Percentiles rank a stretch among this genome's conserved stretches.
Conservation (phyloP, 2,797 vertebrate genomes). For the Phrynocephalus vlangalii region DNA sequence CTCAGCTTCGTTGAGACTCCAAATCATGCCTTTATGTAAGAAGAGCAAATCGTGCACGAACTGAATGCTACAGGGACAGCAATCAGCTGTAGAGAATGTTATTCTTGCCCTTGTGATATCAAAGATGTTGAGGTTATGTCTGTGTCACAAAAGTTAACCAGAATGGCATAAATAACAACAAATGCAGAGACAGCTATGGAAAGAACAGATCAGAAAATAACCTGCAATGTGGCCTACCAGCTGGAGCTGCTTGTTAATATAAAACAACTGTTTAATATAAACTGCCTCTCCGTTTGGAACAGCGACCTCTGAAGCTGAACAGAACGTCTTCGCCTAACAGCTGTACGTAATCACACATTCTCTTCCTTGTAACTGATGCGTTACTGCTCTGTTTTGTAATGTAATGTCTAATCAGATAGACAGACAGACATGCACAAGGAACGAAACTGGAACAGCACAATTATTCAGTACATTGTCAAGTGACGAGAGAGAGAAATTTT, state of each 20-base stretch:
- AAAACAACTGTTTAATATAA: not conserved
- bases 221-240: not conserved
- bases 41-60: not conserved
- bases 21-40: not conserved
- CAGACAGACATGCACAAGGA: not conserved
- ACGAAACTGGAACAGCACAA: not conserved
- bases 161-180: not conserved
- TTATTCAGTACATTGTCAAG: not conserved
- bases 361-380: not conserved
- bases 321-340: not conserved
- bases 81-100: not conserved
- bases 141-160: not conserved
- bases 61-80: not conserved
- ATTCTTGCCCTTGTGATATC: not conserved
- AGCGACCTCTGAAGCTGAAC: not conserved
- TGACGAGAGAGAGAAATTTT: not conserved
- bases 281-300: not conserved
- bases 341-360: not conserved
- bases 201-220: not conserved
- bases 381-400: not conserved
- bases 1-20: not conserved
- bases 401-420: not conserved
- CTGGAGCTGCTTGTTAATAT: not conserved
- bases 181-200: not conserved
- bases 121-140: not conserved